Conservation (phyloP, 2,113 vertebrate species). For the Labrus mixtus region DNA sequence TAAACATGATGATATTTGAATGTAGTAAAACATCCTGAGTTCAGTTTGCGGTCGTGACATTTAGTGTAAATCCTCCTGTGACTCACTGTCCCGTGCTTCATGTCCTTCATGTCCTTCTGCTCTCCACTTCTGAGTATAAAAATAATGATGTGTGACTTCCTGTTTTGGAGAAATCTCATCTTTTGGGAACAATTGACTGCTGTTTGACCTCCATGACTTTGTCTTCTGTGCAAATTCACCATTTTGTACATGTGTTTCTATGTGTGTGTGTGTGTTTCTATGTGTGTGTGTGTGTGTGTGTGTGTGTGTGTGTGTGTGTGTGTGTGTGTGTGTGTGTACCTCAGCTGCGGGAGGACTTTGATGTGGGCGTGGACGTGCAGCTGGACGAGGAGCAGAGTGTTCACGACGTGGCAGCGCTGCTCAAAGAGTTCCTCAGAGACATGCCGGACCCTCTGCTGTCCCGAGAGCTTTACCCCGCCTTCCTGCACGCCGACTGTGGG, state of each 20-base stretch:
- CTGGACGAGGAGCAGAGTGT: constrained; percentile 90
- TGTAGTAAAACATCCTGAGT: too few species aligned
- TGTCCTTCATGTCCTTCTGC: background rate
- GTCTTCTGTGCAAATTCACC: too few species aligned
- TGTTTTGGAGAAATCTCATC: constrained; percentile 52
- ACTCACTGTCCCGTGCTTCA: background rate
- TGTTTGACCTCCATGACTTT: background rate
- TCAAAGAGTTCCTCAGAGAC: constrained; percentile 92
- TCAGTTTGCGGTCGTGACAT: too few species aligned
- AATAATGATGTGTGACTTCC: constrained; percentile 62
- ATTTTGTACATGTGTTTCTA: too few species aligned
- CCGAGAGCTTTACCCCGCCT: constrained; percentile 89
- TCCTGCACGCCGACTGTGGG: constrained; percentile 85
- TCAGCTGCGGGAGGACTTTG: constrained; percentile 80
- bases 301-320: background rate
- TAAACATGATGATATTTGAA: too few species aligned
- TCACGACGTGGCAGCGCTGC: constrained; percentile 91
- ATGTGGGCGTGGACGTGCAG: constrained; percentile 80
- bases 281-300: background rate
- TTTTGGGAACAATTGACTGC: background rate
- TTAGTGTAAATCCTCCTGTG: background rate
- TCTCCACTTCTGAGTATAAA: constrained; percentile 12
- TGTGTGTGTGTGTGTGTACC: background rate
- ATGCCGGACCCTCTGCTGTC: constrained; percentile 91
- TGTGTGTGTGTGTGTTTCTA: too few species aligned